Percentiles rank a stretch among this genome's conserved stretches.
Evolutionary conservation across 2,888 invertebrate genomes (phyloP).

Genomic region (Sarcophaga subvicina): DNA sequence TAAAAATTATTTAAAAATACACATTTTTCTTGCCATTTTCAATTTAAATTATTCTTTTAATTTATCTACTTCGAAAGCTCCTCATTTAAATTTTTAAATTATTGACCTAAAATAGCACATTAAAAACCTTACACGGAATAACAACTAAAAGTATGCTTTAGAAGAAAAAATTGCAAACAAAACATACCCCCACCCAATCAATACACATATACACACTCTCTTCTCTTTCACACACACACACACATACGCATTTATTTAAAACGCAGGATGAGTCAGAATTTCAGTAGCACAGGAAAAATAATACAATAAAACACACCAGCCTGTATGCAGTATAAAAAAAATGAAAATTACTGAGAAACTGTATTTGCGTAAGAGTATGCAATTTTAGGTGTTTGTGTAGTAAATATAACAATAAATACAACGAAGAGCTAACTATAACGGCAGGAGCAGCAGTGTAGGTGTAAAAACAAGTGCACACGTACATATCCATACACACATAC

Average conservation of each 20-base stretch:
- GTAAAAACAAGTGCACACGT: neutral
- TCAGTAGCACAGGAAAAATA: conserved; percentile 1
- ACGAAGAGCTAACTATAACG: neutral
- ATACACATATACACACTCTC: neutral
- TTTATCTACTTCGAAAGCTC: conserved; percentile 1
- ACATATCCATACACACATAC: too few species aligned
- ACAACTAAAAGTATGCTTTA: conserved; percentile 31
- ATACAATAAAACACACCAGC: neutral
- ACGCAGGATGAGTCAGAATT: conserved; percentile 25
- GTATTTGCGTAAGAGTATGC: neutral
- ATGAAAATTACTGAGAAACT: neutral
- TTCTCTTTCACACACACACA: neutral
- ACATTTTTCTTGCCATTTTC: neutral
- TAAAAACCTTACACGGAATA: conserved; percentile 8
- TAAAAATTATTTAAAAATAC: too few species aligned
- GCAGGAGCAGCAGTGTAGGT: neutral
- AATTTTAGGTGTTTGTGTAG: neutral
- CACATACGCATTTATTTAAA: neutral
- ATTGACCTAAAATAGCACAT: neutral
- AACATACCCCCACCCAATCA: neutral
- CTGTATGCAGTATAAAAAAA: neutral
- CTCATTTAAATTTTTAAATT: neutral
- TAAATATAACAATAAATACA: neutral
- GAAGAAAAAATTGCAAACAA: conserved; percentile 11
- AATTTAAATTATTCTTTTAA: conserved; percentile 9